Evolutionary conservation across 2,797 vertebrate species (phyloP).

Genomic region (Siniperca scherzeri): DNA sequence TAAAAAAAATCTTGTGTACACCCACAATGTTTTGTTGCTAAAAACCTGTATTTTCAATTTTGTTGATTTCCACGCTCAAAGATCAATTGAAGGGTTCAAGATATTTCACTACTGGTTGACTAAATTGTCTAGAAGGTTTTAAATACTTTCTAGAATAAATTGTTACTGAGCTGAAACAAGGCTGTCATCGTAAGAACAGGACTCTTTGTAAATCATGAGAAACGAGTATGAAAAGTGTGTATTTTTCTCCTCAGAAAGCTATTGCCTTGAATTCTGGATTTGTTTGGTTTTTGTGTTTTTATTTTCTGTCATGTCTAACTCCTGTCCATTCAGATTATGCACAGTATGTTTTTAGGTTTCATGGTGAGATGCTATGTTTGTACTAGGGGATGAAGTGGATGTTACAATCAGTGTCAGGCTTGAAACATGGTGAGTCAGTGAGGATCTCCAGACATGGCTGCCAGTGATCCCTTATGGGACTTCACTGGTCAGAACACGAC

Average conservation of each 20-base stretch:
- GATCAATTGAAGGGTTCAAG: too few relatives aligned
- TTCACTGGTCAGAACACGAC: slow-evolving; percentile 47
- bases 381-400: slow-evolving; percentile 41
- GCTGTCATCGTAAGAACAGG: background rate
- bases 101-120: background rate
- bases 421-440: slow-evolving; percentile 54
- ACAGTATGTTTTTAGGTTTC: slow-evolving; percentile 45
- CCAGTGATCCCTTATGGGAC: slow-evolving; percentile 54
- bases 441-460: slow-evolving; percentile 51
- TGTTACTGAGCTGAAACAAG: background rate
- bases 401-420: slow-evolving; percentile 52
- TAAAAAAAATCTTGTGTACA: background rate
- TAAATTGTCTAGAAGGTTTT: background rate
- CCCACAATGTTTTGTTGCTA: background rate
- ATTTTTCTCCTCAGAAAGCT: background rate
- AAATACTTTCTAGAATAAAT: background rate
- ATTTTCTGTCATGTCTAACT: slow-evolving; percentile 27
- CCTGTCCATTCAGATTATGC: slow-evolving; percentile 26
- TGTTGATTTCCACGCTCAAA: background rate
- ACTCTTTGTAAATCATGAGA: background rate
- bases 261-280: background rate
- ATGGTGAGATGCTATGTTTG: slow-evolving; percentile 42
- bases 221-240: background rate
- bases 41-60: background rate
- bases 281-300: slow-evolving; percentile 7